Conservation (phyloP, 2,888 invertebrate genomes). For the Sarcophaga carnaria region DNA sequence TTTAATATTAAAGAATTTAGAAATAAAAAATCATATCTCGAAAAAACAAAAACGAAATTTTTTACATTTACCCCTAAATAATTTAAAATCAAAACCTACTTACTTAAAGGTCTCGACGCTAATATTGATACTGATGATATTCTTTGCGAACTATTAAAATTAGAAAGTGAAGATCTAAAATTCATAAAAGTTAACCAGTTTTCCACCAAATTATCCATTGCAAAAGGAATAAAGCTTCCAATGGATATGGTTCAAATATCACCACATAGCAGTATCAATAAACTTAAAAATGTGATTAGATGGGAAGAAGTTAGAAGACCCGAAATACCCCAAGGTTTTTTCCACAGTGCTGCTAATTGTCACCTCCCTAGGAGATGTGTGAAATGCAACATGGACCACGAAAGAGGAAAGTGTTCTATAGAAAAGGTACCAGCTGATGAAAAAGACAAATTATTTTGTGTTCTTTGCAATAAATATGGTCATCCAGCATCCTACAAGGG, state of each 20-base stretch:
- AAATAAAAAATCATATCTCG: neutral
- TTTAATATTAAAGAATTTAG: no score
- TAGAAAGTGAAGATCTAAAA: no score
- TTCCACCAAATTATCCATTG: no score
- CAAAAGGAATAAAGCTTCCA: constrained; percentile 3
- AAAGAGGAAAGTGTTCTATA: constrained; percentile 21
- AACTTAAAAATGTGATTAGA: constrained; percentile 22
- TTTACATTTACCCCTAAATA: no score
- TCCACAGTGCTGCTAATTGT: constrained; percentile 3
- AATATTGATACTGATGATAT: no score
- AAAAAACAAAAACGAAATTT: no score
- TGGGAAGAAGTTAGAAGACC: constrained; percentile 24
- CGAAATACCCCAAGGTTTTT: constrained; percentile 14
- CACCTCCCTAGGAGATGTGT: constrained; percentile 30
- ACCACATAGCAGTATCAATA: constrained; percentile 21
- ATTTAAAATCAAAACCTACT: no score
- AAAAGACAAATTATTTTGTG: constrained; percentile 19
- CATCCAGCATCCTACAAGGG: no score
- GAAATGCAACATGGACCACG: constrained; percentile 11
- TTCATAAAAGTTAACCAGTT: no score
- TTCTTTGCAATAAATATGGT: neutral
- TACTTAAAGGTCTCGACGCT: no score
- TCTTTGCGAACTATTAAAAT: no score
- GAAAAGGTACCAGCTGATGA: neutral
- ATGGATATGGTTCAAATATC: constrained; percentile 22